Evolutionary conservation across 2,113 vertebrate genomes (phyloP).

Genomic region (Steatornis caripensis): DNA sequence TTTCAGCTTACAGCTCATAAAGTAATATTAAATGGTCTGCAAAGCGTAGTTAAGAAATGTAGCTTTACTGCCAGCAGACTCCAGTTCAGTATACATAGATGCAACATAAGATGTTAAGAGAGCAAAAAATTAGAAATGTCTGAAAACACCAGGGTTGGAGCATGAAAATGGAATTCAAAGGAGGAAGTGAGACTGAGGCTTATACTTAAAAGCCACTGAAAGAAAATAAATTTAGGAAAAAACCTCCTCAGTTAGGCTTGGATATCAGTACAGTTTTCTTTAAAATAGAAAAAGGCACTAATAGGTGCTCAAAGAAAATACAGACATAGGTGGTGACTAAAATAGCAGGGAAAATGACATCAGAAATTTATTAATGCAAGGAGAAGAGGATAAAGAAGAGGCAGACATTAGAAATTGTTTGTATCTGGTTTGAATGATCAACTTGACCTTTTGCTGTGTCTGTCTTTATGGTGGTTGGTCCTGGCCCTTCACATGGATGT

Average conservation of each 20-base stretch:
- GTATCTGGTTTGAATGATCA: neutral
- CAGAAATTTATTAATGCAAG: neutral
- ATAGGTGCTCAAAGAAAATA: neutral
- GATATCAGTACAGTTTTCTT: neutral
- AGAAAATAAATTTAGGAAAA: neutral
- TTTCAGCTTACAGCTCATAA: neutral
- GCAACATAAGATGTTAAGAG: neutral
- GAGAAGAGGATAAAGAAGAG: neutral
- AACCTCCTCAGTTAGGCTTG: neutral
- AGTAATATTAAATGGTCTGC: neutral
- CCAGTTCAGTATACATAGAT: neutral
- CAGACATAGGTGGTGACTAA: neutral
- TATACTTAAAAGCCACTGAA: neutral
- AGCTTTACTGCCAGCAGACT: neutral
- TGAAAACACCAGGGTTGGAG: neutral
- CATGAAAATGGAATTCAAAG: neutral
- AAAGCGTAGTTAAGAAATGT: neutral
- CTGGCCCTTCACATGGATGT: neutral
- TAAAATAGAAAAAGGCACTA: neutral
- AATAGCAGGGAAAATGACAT: neutral
- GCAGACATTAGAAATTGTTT: neutral
- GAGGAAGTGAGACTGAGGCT: neutral
- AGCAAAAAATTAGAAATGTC: neutral
- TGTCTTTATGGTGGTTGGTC: neutral
- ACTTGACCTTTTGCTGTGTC: neutral